These are phyloP conservation scores for Pangasius sanitwongsei DNA, from an alignment of 2,797 vertebrate genomes.

Conservation along the genomic window DNA sequence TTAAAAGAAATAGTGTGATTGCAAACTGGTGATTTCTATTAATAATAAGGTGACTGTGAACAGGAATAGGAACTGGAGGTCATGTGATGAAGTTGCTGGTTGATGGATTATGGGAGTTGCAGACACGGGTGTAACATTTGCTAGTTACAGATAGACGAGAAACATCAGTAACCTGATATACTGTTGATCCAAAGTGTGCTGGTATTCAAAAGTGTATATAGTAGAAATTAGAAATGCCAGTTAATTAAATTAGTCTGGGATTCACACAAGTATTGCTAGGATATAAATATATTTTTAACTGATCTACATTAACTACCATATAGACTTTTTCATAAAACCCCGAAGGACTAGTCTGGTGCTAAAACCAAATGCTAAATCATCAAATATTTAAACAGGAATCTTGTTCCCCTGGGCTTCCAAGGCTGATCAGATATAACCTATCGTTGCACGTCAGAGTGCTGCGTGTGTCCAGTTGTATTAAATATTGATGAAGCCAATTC, in stretches of 20 bases:
- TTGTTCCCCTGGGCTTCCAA: slow-evolving; percentile 59
- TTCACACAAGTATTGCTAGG: not conserved
- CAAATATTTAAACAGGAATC: slow-evolving; percentile 70
- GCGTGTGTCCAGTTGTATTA: slow-evolving; percentile 57
- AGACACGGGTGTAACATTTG: not conserved
- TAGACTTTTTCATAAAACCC: slow-evolving; percentile 46
- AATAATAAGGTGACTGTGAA: not conserved
- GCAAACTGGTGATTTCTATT: not conserved
- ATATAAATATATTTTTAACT: slow-evolving; percentile 19
- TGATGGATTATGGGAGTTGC: not conserved
- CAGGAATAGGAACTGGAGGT: not conserved
- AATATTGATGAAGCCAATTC: slow-evolving; percentile 66
- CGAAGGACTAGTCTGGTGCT: slow-evolving; percentile 51
- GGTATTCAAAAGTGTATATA: not conserved
- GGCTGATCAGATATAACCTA: slow-evolving; percentile 69
- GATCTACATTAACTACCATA: slow-evolving; percentile 47
- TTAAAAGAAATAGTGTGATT: not conserved
- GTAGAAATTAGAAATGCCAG: not conserved
- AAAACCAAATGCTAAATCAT: slow-evolving; percentile 67
- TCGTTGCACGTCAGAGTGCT: slow-evolving; percentile 42
- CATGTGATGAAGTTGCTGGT: not conserved
- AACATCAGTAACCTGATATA: slow-evolving; percentile 6
- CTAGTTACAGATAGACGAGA: not conserved
- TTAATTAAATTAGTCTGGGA: not conserved
- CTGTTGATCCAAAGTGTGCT: not conserved